Evolutionary conservation across 1,140 invertebrate genomes (phyloP).

Genomic region (Cryptotermes secundus): DNA sequence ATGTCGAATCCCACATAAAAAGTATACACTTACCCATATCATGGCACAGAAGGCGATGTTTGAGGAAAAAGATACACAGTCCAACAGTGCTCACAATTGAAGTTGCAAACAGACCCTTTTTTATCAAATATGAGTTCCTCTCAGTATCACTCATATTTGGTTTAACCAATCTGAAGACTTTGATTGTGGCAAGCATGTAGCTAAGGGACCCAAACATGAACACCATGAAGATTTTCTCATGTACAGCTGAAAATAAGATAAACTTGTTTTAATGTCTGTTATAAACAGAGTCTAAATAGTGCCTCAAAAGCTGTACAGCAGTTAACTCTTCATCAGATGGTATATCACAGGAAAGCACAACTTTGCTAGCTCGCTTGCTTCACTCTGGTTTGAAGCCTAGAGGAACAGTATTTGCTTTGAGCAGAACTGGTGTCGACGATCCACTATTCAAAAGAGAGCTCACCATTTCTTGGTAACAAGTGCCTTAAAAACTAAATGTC

Average conservation of each 20-base stretch:
- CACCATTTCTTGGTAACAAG: too few relatives aligned
- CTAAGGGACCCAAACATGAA: conserved; percentile 86
- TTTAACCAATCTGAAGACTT: conserved; percentile 48
- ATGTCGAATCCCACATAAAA: too few relatives aligned
- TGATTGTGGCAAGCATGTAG: conserved; percentile 76
- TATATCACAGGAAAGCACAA: too few relatives aligned
- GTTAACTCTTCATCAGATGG: too few relatives aligned
- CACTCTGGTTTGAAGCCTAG: too few relatives aligned
- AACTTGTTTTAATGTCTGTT: background rate
- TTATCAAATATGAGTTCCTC: conserved; percentile 61
- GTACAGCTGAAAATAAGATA: conserved; percentile 68
- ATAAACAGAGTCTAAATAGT: too few relatives aligned
- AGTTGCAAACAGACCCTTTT: conserved; percentile 71
- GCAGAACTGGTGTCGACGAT: too few relatives aligned
- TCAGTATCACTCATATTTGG: conserved; percentile 47
- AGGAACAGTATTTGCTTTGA: too few relatives aligned
- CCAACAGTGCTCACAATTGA: conserved; percentile 78
- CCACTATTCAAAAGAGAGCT: too few relatives aligned
- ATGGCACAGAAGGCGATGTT: conserved; percentile 83
- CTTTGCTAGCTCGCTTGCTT: too few relatives aligned
- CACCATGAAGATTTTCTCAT: conserved; percentile 89
- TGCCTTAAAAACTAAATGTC: too few relatives aligned
- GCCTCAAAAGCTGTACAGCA: too few relatives aligned
- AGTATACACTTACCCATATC: conserved; percentile 71
- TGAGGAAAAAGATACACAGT: conserved; percentile 80